These are phyloP conservation scores for Periphyllus acericola DNA, from an alignment of 2,888 invertebrate genomes.

Conservation along the genomic window DNA sequence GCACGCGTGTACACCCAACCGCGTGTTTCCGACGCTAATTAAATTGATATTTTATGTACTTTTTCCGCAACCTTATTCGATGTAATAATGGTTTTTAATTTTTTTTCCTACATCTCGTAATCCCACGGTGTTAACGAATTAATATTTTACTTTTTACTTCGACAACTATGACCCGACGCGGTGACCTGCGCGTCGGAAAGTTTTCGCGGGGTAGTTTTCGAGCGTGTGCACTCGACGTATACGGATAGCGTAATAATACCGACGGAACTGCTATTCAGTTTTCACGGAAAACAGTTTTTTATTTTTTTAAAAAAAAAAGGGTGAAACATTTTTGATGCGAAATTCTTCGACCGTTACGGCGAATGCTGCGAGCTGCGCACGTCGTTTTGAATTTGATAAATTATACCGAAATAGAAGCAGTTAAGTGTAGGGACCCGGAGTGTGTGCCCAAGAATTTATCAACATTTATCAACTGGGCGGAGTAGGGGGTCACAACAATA, in stretches of 20 bases:
- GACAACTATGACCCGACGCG: background rate
- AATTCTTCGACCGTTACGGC: background rate
- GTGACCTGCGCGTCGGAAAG: background rate
- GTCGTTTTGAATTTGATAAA: conserved; percentile 34
- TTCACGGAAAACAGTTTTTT: background rate
- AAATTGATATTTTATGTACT: background rate
- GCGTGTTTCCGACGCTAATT: background rate
- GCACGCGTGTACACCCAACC: background rate
- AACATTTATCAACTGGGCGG: too few species aligned
- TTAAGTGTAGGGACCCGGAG: too few species aligned
- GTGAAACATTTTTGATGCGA: background rate
- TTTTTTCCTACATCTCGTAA: background rate
- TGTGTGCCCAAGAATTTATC: too few species aligned
- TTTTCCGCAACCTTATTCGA: too few species aligned
- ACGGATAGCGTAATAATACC: background rate
- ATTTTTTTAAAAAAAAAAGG: background rate
- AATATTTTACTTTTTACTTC: background rate
- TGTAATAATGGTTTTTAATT: background rate
- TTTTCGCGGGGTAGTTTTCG: background rate
- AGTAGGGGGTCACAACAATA: too few species aligned
- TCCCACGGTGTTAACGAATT: background rate
- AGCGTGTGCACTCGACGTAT: conserved; percentile 10
- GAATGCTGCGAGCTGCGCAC: background rate
- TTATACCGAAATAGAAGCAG: background rate
- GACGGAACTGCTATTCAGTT: background rate